Evolutionary conservation across 2,888 invertebrate species (phyloP).

Genomic region (Erannis defoliaria): DNA sequence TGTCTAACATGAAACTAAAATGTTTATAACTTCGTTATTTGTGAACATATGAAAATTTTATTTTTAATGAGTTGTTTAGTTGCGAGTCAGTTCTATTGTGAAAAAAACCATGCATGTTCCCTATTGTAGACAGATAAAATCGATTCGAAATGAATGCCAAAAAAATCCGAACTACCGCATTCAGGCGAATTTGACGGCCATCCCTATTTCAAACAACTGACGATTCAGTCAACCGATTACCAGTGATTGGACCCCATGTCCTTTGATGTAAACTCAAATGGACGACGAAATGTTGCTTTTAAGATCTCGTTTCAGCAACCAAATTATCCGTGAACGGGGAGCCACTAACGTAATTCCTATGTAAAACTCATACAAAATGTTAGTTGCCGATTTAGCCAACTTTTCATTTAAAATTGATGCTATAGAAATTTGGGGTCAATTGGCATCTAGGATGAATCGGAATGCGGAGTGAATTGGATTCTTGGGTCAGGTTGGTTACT

Average conservation of each 20-base stretch:
- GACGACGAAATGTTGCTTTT: conserved; percentile 10
- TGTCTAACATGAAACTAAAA: no score
- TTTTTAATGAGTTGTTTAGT: no score
- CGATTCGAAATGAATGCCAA: no score
- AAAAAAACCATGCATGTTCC: no score
- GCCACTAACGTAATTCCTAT: background rate
- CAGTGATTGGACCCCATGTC: conserved; percentile 19
- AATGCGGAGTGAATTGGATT: background rate
- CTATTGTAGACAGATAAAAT: no score
- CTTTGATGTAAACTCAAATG: conserved; percentile 30
- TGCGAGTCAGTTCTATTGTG: no score
- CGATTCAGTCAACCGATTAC: conserved; percentile 15
- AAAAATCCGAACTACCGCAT: no score
- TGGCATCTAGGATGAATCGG: conserved; percentile 3
- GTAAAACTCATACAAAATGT: background rate
- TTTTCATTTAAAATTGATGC: background rate
- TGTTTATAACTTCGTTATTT: no score
- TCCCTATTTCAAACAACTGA: conserved; percentile 15
- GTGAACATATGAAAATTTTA: no score
- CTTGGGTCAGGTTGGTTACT: background rate
- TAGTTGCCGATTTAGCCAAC: background rate
- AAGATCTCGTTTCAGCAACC: conserved; percentile 10
- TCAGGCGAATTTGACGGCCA: background rate
- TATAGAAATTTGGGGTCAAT: conserved; percentile 4
- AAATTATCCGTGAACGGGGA: background rate